Percentiles rank a stretch among this genome's conserved stretches.
phyloP scores from a whole-genome alignment of 2,797 vertebrate species.

The Argyrosomus regius region DNA sequence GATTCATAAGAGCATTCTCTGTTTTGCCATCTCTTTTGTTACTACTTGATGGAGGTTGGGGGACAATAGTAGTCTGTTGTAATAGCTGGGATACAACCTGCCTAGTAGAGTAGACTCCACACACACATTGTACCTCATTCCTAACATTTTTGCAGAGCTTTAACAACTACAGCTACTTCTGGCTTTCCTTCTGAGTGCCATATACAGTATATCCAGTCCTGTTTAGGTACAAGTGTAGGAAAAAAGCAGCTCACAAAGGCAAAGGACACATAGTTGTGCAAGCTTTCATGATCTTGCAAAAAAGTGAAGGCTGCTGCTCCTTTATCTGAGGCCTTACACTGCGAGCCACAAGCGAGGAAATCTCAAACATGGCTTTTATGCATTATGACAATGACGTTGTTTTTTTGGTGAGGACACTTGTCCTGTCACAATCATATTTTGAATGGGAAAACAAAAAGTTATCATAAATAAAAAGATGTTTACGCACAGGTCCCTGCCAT shows the following conservation, averaged over 20 bases:
- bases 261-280: neutral
- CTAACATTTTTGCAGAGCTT: no score
- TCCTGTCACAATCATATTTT: conserved; percentile 15
- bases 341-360: neutral
- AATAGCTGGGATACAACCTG: neutral
- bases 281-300: no score
- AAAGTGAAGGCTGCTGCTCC: neutral
- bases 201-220: neutral
- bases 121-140: no score
- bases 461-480: conserved; percentile 34
- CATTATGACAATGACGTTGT: conserved; percentile 4
- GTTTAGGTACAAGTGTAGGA: neutral
- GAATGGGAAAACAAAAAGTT: conserved; percentile 1
- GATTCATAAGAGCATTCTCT: neutral
- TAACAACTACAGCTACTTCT: no score
- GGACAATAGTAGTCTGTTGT: neutral
- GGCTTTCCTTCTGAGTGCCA: neutral
- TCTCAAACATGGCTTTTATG: neutral
- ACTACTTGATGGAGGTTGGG: neutral
- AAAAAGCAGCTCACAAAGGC: neutral
- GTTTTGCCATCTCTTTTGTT: neutral
- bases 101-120: no score
- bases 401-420: neutral
- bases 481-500: neutral
- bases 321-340: neutral